phyloP scores from a whole-genome alignment of 2,888 invertebrate species.

The Mythimna vitellina region DNA sequence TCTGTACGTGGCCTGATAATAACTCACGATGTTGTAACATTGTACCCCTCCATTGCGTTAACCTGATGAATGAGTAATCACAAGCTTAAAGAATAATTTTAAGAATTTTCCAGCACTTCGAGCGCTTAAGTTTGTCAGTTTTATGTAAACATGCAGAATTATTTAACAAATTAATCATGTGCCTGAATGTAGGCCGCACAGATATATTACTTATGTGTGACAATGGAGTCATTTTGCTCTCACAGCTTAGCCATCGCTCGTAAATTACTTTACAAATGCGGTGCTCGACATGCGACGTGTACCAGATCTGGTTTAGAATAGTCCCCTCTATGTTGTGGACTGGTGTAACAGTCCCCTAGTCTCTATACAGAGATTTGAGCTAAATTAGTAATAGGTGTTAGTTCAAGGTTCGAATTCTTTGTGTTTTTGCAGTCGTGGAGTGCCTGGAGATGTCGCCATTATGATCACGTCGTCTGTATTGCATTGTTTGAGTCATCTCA shows the following conservation, averaged over 20 bases:
- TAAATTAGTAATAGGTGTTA: constrained; percentile 45
- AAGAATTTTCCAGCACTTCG: not conserved
- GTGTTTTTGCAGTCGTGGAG: constrained; percentile 15
- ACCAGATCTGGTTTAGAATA: constrained; percentile 51
- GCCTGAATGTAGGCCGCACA: constrained; percentile 48
- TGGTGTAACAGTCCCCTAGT: constrained; percentile 24
- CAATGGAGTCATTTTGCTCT: constrained; percentile 50
- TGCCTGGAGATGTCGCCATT: constrained; percentile 14
- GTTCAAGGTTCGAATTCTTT: constrained; percentile 42
- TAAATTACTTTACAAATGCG: constrained; percentile 57
- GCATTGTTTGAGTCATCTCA: not conserved
- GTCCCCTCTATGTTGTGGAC: constrained; percentile 23
- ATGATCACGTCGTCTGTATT: not conserved
- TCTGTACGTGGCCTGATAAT: constrained; percentile 16
- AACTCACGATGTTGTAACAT: constrained; percentile 4
- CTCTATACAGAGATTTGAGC: constrained; percentile 18
- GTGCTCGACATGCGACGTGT: constrained; percentile 37
- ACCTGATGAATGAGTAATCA: not conserved
- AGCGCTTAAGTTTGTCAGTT: constrained; percentile 12
- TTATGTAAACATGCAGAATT: constrained; percentile 46
- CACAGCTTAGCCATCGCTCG: constrained; percentile 43
- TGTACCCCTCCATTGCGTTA: not conserved
- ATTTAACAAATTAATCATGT: constrained; percentile 31
- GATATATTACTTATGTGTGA: constrained; percentile 49
- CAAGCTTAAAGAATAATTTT: constrained; percentile 1